Base-by-base conservation (phyloP, 2,888 invertebrate genomes). In the Arrhopalites spinosus region DNA sequence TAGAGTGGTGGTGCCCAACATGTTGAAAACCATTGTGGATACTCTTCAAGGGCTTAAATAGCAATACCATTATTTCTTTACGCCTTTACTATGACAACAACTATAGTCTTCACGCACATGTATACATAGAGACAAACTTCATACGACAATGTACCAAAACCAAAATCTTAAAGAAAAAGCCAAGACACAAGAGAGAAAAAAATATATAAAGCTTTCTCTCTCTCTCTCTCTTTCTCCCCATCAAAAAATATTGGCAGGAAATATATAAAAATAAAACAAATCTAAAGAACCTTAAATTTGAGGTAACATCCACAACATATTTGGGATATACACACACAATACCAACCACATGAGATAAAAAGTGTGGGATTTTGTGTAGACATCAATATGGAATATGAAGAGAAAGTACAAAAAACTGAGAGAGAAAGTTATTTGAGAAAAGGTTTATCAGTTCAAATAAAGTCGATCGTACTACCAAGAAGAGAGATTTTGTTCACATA, bases 381-480 rank as follows among this genome's bases (percentile, higher is more conserved):
- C n/a, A n/a, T n/a, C n/a, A n/a, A n/a, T n/a, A n/a, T n/a, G n/a
- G n/a, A n/a, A n/a, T n/a, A n/a, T n/a, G n/a, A n/a, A n/a, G n/a
- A n/a, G n/a, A n/a, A n/a, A n/a, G n/a, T n/a, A n/a, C n/a, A n/a
- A n/a, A n/a, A n/a, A n/a, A n/a, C n/a, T n/a, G n/a, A n/a, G n/a
- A n/a, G n/a, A n/a, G n/a, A n/a, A n/a, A n/a, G n/a, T n/a, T n/a
- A n/a, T n/a, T n/a, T n/a, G n/a, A n/a, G n/a, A n/a, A n/a, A n/a
- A n/a, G n/a, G n/a, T n/a, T 59, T 59, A 45, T 66, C 45, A 23
- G 43, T 36, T 66, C 45, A 45, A 66, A 66, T 66, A 66, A 66
- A 66, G 66, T 66, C 66, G 45, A 66, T 66, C 43, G 45, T 17
- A 66, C 66, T 36, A 17, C n/a, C 27, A 64, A 64, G 30, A 66